Percentiles rank a stretch among this genome's conserved stretches.
Conservation (phyloP, 2,113 vertebrate genomes). For the Stomatorhinus ivindoensis region DNA sequence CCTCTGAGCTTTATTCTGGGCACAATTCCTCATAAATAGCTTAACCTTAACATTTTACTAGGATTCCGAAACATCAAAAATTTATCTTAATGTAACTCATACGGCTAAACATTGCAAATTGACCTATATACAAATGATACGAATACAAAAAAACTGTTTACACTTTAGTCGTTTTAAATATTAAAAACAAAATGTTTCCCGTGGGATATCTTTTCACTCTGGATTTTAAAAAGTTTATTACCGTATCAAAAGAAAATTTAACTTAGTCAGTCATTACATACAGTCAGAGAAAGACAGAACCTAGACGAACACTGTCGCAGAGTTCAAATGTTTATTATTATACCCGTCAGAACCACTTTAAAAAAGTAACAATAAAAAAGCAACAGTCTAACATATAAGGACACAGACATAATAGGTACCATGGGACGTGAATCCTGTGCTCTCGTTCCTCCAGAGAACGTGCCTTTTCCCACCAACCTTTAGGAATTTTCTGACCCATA, state of each 20-base stretch:
- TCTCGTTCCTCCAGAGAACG: background rate
- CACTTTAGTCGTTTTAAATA: too few relatives aligned
- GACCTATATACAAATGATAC: background rate
- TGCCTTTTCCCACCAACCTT: background rate
- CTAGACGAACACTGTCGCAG: background rate
- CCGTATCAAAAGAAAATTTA: background rate
- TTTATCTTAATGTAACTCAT: background rate
- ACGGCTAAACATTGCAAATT: background rate
- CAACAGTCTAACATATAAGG: background rate
- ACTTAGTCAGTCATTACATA: background rate
- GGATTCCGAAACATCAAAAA: background rate
- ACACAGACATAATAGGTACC: background rate
- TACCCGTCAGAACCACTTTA: background rate
- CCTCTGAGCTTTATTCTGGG: background rate
- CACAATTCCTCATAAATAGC: background rate
- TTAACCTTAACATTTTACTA: background rate
- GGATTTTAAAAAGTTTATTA: background rate
- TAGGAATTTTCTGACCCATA: background rate
- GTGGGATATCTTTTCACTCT: background rate
- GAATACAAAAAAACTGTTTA: too few relatives aligned
- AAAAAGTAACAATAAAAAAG: background rate
- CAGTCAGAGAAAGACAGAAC: background rate
- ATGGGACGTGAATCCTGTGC: background rate
- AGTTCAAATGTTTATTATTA: background rate
- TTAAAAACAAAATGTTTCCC: background rate